These are phyloP conservation scores for Cephalopterus ornatus DNA, from an alignment of 2,113 vertebrate species.

Conservation along the genomic window DNA sequence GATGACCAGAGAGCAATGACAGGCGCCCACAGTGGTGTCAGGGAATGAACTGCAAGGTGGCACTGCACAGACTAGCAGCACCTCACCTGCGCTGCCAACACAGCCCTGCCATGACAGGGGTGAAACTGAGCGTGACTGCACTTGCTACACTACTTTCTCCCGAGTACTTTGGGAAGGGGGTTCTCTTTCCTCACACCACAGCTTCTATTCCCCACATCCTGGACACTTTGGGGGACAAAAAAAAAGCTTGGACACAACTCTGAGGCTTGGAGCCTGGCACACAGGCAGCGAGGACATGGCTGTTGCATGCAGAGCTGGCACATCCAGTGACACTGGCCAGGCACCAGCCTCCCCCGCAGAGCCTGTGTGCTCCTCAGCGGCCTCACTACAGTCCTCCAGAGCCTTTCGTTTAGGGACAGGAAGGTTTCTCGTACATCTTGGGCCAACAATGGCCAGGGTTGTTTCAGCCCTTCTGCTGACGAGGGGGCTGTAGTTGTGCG, in stretches of 20 bases:
- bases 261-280: background rate
- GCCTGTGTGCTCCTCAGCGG: background rate
- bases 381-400: background rate
- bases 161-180: background rate
- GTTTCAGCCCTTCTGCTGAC: conserved; percentile 29
- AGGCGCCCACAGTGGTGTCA: accelerated
- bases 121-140: background rate
- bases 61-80: background rate
- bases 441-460: background rate
- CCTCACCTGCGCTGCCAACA: background rate
- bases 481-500: conserved; percentile 38
- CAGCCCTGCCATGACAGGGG: background rate
- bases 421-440: background rate
- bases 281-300: accelerated
- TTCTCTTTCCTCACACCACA: background rate
- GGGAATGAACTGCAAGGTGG: background rate
- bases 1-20: background rate
- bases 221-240: background rate
- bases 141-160: background rate
- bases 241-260: background rate
- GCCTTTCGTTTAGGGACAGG: conserved; percentile 20
- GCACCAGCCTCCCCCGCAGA: background rate
- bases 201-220: background rate
- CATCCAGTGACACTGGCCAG: accelerated
- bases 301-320: background rate